A percentile compares a stretch with the other conserved stretches of the same genome.
phyloP scores from a whole-genome alignment of 92 coral and sea anemone species.

The Actinostola sp. region DNA sequence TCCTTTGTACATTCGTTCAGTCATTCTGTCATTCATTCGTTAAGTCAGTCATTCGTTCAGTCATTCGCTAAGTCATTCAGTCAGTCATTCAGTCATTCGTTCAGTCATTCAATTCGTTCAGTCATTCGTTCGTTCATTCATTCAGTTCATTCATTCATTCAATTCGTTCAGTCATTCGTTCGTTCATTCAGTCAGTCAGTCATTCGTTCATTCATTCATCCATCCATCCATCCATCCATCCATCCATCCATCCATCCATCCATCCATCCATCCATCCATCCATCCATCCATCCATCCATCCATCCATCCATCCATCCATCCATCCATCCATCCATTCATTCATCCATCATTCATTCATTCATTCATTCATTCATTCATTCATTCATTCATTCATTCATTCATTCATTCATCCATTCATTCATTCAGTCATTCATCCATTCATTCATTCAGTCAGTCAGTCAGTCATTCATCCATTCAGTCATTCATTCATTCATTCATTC shows the following conservation, averaged over 20 bases:
- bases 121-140: not conserved
- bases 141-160: not conserved
- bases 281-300: not conserved
- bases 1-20: too few relatives aligned
- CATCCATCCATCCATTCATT: not conserved
- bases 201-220: not conserved
- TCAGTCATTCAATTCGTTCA: not conserved
- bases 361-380: not conserved
- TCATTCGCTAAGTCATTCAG: not conserved
- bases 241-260: not conserved
- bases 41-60: not conserved
- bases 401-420: not conserved
- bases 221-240: not conserved
- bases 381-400: not conserved
- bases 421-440: not conserved
- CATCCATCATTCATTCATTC: not conserved
- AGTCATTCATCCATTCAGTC: not conserved
- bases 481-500: not conserved
- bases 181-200: not conserved
- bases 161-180: not conserved
- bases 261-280: not conserved
- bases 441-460: not conserved
- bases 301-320: not conserved
- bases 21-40: not conserved
- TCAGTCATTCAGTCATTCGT: not conserved